phyloP scores from a whole-genome alignment of 1,140 invertebrate genomes.

The Achatina immaculata region DNA sequence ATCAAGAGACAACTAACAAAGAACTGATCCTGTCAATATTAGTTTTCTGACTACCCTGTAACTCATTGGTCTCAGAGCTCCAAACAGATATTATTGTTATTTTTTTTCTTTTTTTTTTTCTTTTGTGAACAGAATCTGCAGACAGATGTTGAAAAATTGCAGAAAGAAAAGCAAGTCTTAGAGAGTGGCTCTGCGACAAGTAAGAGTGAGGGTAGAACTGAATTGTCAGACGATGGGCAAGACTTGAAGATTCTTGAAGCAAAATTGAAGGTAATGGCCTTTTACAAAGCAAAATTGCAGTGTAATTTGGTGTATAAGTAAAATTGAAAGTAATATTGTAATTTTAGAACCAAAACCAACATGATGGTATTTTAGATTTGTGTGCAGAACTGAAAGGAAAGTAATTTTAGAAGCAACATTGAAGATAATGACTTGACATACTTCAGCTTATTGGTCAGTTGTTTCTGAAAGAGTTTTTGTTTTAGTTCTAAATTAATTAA shows the following conservation, averaged over 20 bases:
- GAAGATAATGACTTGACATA: too few relatives aligned
- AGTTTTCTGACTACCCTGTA: too few relatives aligned
- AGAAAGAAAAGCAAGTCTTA: constrained; percentile 39
- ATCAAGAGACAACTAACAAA: too few relatives aligned
- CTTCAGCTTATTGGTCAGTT: too few relatives aligned
- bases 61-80: too few relatives aligned
- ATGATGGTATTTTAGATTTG: neutral
- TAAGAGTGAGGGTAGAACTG: constrained; percentile 10
- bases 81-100: too few relatives aligned
- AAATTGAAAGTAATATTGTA: neutral
- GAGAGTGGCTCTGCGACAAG: constrained; percentile 7
- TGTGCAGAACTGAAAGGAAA: too few relatives aligned
- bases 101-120: neutral
- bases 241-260: constrained; percentile 61
- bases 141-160: constrained; percentile 53
- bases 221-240: constrained; percentile 47
- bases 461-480: too few relatives aligned
- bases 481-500: too few relatives aligned
- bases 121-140: constrained; percentile 55
- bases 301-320: too few relatives aligned
- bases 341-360: constrained; percentile 8
- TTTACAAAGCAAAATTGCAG: neutral
- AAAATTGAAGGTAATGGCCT: constrained; percentile 55
- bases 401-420: too few relatives aligned
- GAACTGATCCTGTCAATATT: too few relatives aligned